Conservation (phyloP, 2,113 vertebrate genomes). For the Ranitomeya variabilis region DNA sequence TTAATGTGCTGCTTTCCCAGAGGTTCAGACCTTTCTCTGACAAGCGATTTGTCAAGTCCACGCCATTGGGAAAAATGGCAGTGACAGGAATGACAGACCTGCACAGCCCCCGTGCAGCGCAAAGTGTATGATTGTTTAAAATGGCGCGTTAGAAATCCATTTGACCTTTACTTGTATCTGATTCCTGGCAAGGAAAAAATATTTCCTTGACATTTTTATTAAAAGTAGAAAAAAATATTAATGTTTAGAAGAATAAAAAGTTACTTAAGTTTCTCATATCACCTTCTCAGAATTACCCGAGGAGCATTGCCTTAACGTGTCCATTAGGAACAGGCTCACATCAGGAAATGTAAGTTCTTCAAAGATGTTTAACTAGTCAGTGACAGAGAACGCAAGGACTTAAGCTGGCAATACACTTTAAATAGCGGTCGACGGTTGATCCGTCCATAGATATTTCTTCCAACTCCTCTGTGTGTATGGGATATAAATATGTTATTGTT, state of each 20-base stretch:
- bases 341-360: not conserved
- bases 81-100: slow-evolving; percentile 44
- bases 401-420: too few relatives aligned
- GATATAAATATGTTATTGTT: too few relatives aligned
- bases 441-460: too few relatives aligned
- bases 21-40: slow-evolving; percentile 57
- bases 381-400: not conserved
- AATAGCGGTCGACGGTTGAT: too few relatives aligned
- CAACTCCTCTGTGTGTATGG: too few relatives aligned
- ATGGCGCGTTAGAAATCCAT: slow-evolving; percentile 48
- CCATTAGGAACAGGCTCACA: not conserved
- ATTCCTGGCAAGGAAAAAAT: slow-evolving; percentile 44
- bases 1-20: slow-evolving; percentile 42
- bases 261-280: not conserved
- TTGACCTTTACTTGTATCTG: slow-evolving; percentile 56
- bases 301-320: not conserved
- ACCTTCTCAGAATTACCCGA: not conserved
- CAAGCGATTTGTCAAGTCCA: slow-evolving; percentile 54
- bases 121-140: slow-evolving; percentile 50
- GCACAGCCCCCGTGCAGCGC: slow-evolving; percentile 35
- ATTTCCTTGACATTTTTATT: slow-evolving; percentile 51
- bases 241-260: slow-evolving; percentile 33
- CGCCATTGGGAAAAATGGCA: slow-evolving; percentile 36
- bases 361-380: not conserved
- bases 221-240: slow-evolving; percentile 38